These are phyloP conservation scores for Neocrepidodera transversa DNA, from an alignment of 2,888 invertebrate species.

Conservation along the genomic window DNA sequence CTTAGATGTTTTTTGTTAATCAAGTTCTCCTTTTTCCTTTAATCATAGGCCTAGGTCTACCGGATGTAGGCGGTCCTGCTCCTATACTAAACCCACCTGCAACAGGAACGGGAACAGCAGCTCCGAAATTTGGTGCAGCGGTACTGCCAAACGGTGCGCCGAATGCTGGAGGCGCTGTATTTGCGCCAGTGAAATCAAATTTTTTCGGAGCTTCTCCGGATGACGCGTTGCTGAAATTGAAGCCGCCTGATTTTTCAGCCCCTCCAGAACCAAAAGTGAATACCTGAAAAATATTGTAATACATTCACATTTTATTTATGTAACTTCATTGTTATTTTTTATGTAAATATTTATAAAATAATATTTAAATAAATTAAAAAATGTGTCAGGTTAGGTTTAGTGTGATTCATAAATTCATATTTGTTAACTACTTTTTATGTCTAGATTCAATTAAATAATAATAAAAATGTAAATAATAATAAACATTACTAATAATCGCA, in stretches of 20 bases:
- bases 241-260: slow-evolving; percentile 29
- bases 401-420: too few species aligned
- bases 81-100: slow-evolving; percentile 62
- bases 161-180: slow-evolving; percentile 34
- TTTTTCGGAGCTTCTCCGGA: slow-evolving; percentile 32
- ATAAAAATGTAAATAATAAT: too few species aligned
- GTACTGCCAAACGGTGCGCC: slow-evolving; percentile 28
- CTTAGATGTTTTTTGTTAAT: slow-evolving; percentile 34
- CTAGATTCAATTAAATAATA: too few species aligned
- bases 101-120: slow-evolving; percentile 2
- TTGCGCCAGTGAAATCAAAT: slow-evolving; percentile 41
- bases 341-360: too few species aligned
- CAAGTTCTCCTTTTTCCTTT: slow-evolving; percentile 51
- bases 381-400: too few species aligned
- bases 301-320: too few species aligned
- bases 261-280: slow-evolving; percentile 11
- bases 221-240: slow-evolving; percentile 36
- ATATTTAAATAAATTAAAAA: too few species aligned
- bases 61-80: slow-evolving; percentile 57
- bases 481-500: too few species aligned
- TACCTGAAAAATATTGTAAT: neutral
- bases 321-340: too few species aligned
- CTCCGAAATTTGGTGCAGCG: slow-evolving; percentile 30
- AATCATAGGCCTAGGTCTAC: slow-evolving; percentile 55
- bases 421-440: too few species aligned